Evolutionary conservation across 2,797 vertebrate species (phyloP), one percentile per base, ranked within the genome.

Genomic region (Aphelocoma californica): DNA sequence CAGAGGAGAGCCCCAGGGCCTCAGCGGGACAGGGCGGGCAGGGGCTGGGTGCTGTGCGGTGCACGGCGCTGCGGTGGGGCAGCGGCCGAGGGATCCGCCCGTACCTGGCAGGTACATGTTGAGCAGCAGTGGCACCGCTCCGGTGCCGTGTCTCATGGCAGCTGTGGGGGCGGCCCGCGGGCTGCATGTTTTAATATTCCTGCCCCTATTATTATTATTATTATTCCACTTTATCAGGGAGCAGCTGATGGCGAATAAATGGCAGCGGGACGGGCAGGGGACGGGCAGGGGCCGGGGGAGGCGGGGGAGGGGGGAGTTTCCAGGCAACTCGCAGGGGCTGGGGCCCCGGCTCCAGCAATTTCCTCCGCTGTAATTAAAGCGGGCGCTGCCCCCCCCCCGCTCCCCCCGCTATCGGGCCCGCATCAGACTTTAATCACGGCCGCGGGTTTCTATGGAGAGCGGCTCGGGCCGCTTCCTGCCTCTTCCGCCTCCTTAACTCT

Each of bases 71-170:
- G 91, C 56, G 26, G 20, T 7, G 29, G 82, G 94, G 81, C 81
- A 72, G 92, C n/a, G 18, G 79, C 80, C 53, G 64, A 70, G 58
- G 83, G 78, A 50, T 94, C 89, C 87, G 70, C 88, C 95, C 96
- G 96, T 98, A 99, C 99, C 99, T 99, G 99, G 98, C 98, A 99
- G 99, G 98, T 99, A 99, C 99, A 99, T 99, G 99, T 99, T 99
- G 99, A 99, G 99, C 98, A 99, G 98, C 98, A 99, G 98, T 98
- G 99, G 98, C 97, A 99, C 98, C 98, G 98, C 98, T 98, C 98
- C 98, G 98, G 98, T 97, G 98, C 98, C 98, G 98, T 98, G 99
- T 98, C 98, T 99, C 99, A 99, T 99, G 98, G 98, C 99, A 98
- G 97, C 96, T 97, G 92, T 96, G 97, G 93, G 96, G 90, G 93